Evolutionary conservation across 2,888 invertebrate species (phyloP), one percentile per base, ranked within the genome.

Genomic region (Drosophila peninsularis): DNA sequence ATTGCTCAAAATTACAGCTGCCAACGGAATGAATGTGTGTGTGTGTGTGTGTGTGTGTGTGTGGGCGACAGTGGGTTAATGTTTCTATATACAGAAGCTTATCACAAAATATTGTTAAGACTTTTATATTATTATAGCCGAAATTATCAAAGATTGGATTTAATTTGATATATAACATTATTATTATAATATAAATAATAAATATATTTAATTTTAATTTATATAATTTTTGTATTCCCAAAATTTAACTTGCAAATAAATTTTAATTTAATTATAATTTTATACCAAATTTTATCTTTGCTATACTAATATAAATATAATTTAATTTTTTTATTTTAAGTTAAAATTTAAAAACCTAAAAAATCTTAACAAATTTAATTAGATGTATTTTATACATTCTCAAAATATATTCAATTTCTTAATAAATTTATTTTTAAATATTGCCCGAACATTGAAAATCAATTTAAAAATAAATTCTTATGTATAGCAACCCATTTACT

Each of bases 1-100:
- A 73, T 79, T 77, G 70, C 65, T 68, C 66, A 69, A 87, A 85
- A 80, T 77, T 77, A 72, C 76, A 60, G 53, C 69, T 68, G 71
- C 60, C 71, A 79, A 37, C 36, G 49, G 21, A 0, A 11, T 47
- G 30, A 17, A 30, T 5, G 45, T 30, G 30, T 6, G 24, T 10
- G 19, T 17, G 11, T 9, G 21, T 14, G 19, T 50, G 14, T 32
- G 9, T 27, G 61, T 57, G 60, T 49, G 52, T 54, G 60, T 62
- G 58, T 17, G 30, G 60, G 52, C 55, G 44, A 47, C 21, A 62
- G 34, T 60, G 63, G 66, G 47, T 62, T 78, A 78, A 75, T 71
- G 58, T 67, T 71, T 67, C 34, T 41, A 58, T 53, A 52, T 34
- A 71, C 82, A 81, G 78, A 83, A 82, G 82, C 65, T 60, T 44